These are phyloP conservation scores for Polyodon spathula DNA, from an alignment of 2,113 vertebrate genomes.

Conservation along the genomic window DNA sequence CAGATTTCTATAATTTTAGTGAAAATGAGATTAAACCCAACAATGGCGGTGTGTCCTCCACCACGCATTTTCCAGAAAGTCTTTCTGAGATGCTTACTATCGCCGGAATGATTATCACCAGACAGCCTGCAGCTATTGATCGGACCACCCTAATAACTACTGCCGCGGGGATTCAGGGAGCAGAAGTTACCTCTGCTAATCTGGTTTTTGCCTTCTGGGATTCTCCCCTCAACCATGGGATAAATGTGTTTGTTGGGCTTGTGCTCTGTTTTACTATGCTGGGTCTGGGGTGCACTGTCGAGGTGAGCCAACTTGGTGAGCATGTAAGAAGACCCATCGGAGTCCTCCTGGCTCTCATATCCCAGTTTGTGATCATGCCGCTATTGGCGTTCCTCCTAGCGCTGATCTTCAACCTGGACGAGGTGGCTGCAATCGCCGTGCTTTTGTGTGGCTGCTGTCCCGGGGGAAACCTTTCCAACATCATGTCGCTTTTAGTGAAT, in stretches of 20 bases:
- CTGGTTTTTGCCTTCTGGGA: conserved; percentile 64
- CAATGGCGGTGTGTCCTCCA: too few species aligned
- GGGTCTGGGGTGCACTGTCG: conserved; percentile 90
- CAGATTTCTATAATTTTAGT: conserved; percentile 15
- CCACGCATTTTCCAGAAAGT: conserved; percentile 2
- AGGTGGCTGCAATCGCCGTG: conserved; percentile 86
- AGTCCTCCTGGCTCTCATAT: conserved; percentile 77
- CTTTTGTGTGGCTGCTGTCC: conserved; percentile 93
- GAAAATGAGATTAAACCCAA: conserved; percentile 18
- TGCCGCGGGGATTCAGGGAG: conserved; percentile 26
- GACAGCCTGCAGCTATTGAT: conserved; percentile 19
- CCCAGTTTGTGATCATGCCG: conserved; percentile 90
- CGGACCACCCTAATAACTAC: conserved; percentile 15
- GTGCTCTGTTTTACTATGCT: conserved; percentile 88
- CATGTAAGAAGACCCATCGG: conserved; percentile 79
- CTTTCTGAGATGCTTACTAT: conserved; percentile 7
- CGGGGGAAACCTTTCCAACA: conserved; percentile 88
- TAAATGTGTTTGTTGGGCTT: conserved; percentile 83
- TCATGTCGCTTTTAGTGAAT: conserved; percentile 85
- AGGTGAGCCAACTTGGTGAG: conserved; percentile 69
- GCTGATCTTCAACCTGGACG: conserved; percentile 75
- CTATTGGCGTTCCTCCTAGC: conserved; percentile 84
- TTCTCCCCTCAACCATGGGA: conserved; percentile 72
- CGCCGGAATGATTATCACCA: conserved; percentile 19
- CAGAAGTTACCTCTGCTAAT: conserved; percentile 21